Evolutionary conservation across 2,888 invertebrate genomes (phyloP).

Genomic region (Gonocerus acuteangulatus): DNA sequence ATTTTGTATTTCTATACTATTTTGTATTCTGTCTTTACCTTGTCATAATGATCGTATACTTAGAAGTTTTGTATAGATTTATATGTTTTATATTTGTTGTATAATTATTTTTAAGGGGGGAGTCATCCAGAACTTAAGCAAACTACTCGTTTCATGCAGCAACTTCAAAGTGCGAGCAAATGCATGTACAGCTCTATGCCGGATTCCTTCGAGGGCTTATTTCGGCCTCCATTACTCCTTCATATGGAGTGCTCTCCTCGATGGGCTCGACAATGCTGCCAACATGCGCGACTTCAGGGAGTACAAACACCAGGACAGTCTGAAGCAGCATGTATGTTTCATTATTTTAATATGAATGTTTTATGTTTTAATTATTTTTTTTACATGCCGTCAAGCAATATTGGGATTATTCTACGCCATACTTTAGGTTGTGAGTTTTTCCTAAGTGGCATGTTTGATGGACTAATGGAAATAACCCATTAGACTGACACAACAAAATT

Average conservation of each 20-base stretch:
- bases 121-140: conserved; percentile 58
- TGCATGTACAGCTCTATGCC: conserved; percentile 67
- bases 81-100: too few species aligned
- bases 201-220: conserved; percentile 51
- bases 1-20: neutral
- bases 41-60: too few species aligned
- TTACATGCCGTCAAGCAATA: too few species aligned
- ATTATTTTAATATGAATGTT: too few species aligned
- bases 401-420: too few species aligned
- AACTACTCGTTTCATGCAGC: conserved; percentile 60
- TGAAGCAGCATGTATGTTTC: conserved; percentile 62
- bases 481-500: too few species aligned
- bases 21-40: conserved; percentile 9
- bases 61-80: too few species aligned
- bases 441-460: too few species aligned
- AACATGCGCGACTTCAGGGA: conserved; percentile 74
- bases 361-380: too few species aligned
- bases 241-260: conserved; percentile 64
- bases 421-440: too few species aligned
- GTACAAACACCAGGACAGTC: conserved; percentile 74
- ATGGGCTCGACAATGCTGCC: conserved; percentile 68
- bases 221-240: conserved; percentile 56
- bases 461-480: too few species aligned
- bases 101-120: conserved; percentile 46
- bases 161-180: conserved; percentile 88